Evolutionary conservation across 1,140 invertebrate genomes (phyloP).

Genomic region (Phocides pigmalion): DNA sequence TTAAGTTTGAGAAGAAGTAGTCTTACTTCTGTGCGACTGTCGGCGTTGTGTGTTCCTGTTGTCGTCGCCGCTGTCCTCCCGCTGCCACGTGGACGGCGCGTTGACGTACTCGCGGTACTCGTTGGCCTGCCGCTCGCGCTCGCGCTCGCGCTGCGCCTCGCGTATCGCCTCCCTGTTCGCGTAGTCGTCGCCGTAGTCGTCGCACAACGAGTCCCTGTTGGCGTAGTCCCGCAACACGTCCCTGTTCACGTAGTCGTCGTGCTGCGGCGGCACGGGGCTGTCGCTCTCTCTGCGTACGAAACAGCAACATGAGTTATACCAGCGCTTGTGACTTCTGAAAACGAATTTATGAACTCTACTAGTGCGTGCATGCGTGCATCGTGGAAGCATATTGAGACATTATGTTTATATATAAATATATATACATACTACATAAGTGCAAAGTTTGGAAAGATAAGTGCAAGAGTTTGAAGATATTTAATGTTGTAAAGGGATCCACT

Average conservation of each 20-base stretch:
- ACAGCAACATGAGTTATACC: slow-evolving; percentile 78
- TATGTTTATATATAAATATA: too few relatives aligned
- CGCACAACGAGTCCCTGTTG: slow-evolving; percentile 77
- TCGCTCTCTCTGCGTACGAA: slow-evolving; percentile 81
- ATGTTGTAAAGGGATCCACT: too few relatives aligned
- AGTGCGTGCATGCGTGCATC: slow-evolving; percentile 55
- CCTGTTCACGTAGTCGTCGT: slow-evolving; percentile 81
- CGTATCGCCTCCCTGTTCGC: slow-evolving; percentile 79
- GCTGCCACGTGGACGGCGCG: slow-evolving; percentile 65
- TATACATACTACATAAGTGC: slow-evolving; percentile 13
- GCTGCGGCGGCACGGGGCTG: slow-evolving; percentile 68
- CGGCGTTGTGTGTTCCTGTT: slow-evolving; percentile 80
- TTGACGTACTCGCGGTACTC: slow-evolving; percentile 81
- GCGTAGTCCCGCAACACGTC: slow-evolving; percentile 77
- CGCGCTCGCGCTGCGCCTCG: slow-evolving; percentile 76
- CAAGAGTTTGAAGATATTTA: background rate
- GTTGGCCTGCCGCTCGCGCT: slow-evolving; percentile 62
- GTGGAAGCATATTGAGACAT: slow-evolving; percentile 42
- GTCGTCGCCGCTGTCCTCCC: slow-evolving; percentile 68
- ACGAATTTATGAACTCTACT: slow-evolving; percentile 58
- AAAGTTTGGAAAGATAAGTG: background rate
- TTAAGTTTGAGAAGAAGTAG: too few relatives aligned
- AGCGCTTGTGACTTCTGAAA: slow-evolving; percentile 72
- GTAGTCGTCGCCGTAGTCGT: slow-evolving; percentile 81
- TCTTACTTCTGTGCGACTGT: slow-evolving; percentile 60